Evolutionary conservation across 1,140 invertebrate species (phyloP), one percentile per base, ranked within the genome.

Genomic region (Tigriopus japonicus): DNA sequence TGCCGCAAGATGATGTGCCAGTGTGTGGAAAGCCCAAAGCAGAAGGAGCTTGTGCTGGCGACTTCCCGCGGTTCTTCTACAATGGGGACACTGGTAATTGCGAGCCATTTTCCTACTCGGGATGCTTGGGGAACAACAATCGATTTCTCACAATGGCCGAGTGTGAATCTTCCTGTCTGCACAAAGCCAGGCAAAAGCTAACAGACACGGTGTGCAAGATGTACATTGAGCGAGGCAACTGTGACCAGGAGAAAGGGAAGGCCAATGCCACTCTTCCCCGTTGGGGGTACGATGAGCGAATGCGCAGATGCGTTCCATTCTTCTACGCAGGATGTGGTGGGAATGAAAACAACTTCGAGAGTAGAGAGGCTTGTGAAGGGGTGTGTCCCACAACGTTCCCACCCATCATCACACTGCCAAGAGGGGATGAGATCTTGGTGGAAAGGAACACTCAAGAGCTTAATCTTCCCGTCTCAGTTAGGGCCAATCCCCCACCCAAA

Each of bases 261-360:
- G 45, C 45, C n/a, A 49, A 49, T 21, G 45, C 45, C n/a, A 49
- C 45, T 6, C 45, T 55, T 3, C 21, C 53, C 2, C n/a, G 15
- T 19, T 55, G 53, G 53, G 53, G 21, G 9, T 55, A 55, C 23
- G 15, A 55, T 14, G n/a, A 15, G 28, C 15, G 21, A 24, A 15
- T 55, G 24, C 53, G 53, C 3, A 55, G 53, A 55, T 55, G 53
- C 14, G 28, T 55, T 24, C 53, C 53, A 23, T 24, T 55, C 53
- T 49, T 17, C 45, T 49, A 49, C 45, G 21, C 45, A 5, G 45
- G 45, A 15, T 49, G 45, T 49, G 45, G 45, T 49, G 45, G 45
- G 6, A 49, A 49, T 49, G n/a, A 17, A 21, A 49, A 49, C 45
- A 21, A 17, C 21, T 49, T 49, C 12, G 45, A 21, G 45, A 17